A percentile compares a stretch with the other conserved stretches of the same genome.
phyloP scores from a whole-genome alignment of 2,888 invertebrate genomes.

The Alentia gelatinosa region DNA sequence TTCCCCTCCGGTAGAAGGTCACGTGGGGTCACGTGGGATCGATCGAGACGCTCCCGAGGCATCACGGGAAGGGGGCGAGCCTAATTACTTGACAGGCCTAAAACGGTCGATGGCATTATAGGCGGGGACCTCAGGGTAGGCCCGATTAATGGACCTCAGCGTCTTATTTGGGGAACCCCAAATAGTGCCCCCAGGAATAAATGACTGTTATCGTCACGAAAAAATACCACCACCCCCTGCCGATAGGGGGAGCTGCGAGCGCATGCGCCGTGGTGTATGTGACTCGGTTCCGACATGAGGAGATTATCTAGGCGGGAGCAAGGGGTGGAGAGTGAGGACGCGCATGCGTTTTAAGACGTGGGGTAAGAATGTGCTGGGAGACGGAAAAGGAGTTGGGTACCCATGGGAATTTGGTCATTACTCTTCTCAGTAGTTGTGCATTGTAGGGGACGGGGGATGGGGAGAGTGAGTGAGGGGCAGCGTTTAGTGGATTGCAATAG shows the following conservation, averaged over 20 bases:
- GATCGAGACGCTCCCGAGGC: background rate
- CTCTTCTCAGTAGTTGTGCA: background rate
- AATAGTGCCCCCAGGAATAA: conserved; percentile 18
- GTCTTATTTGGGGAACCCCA: background rate
- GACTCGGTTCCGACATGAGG: background rate
- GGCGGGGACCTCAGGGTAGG: background rate
- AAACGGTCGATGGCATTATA: conserved; percentile 10
- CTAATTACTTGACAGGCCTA: conserved; percentile 22
- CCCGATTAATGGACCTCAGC: background rate
- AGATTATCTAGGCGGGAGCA: background rate
- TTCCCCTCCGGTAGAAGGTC: background rate
- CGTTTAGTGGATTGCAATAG: too few relatives aligned
- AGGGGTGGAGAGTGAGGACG: background rate
- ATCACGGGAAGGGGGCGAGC: background rate
- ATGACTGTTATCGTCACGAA: background rate
- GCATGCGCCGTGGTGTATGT: background rate
- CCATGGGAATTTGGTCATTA: background rate
- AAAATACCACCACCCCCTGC: background rate
- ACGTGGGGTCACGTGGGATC: background rate
- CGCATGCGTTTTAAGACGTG: background rate
- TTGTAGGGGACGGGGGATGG: background rate
- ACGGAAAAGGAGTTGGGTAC: background rate
- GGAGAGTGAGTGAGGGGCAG: too few relatives aligned
- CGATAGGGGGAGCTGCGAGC: background rate
- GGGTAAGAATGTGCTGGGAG: background rate